Evolutionary conservation across 2,888 invertebrate species (phyloP), one percentile per base, ranked within the genome.

Genomic region (Blastobasis lacticolella): DNA sequence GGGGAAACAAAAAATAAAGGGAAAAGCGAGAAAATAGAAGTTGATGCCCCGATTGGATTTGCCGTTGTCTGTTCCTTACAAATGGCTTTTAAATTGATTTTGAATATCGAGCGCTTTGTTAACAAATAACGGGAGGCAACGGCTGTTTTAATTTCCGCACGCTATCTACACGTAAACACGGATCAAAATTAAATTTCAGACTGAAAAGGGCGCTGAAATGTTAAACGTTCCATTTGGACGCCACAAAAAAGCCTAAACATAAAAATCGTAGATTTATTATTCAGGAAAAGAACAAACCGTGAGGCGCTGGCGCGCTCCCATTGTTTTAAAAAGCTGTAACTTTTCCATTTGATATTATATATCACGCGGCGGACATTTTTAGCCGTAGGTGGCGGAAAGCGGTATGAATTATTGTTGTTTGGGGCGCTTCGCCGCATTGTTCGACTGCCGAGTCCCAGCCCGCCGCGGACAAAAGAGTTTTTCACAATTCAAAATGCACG

Each of bases 391-490:
- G 86, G 86, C 82, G 86, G 88, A 78, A 87, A 85, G 73, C 81
- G 81, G 82, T 81, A 86, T 88, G 88, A 88, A 85, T 86, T 87
- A 87, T 88, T 86, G 84, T 86, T 88, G 86, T 87, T 84, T 77
- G 84, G 81, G 83, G 79, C 78, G 82, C 75, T 81, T 74, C 75
- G 73, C 64, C 74, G 81, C 78, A 82, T 85, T 85, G 86, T 87
- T 81, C 83, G 71, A 67, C 73, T 67, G 75, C 73, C 64, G 78
- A 79, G 80, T 79, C 81, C 75, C 73, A 82, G 80, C 73, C 73
- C 61, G 68, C 71, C 75, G 71, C 72, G 80, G 80, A 88, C 86
- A 88, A 88, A 85, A 78, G 83, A 81, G 73, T 85, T 85, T 85
- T 86, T 83, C 84, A 78, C 81, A 77, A 84, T 83, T 81, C 81